Evolutionary conservation across 2,888 invertebrate species (phyloP), one percentile per base, ranked within the genome.

Genomic region (Eupithecia inturbata): DNA sequence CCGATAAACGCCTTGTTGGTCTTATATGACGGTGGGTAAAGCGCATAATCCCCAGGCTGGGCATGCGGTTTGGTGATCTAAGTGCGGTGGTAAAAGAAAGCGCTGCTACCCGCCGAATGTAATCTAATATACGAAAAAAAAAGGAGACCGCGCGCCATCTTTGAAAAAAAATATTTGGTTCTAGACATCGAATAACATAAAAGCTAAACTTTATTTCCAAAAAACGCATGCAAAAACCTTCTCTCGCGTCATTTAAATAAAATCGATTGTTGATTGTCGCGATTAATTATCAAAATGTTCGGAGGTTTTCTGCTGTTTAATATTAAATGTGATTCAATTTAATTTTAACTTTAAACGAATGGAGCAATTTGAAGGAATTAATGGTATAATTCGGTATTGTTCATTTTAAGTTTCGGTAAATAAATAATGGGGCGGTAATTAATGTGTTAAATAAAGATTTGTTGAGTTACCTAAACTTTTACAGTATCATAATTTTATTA

Each of bases 241-340:
- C 31, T 62, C 62, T 62, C 31, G 7, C 62, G 16, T 36, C 10
- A 64, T 64, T 64, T 12, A 33, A 64, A 64, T 64, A 36, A 64
- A 36, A 33, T 64, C 63, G 57, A 57, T 26, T 57, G 36, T 64
- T 64, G 36, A 64, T 36, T 66, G 12, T 22, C 36, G 4, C 66
- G 22, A 66, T 66, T 33, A 26, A 39, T 64, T 64, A 66, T 0
- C 66, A 16, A 7, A 22, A 36, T 7, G 22, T 41, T 26, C 31
- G 0, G 66, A 16, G 66, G 66, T 39, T 39, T 36, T 39, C 66
- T 36, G 39, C 64, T 12, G 69, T 67, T 72, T 33, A 68, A 69
- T 66, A 68, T 69, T 69, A 68, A 72, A 72, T 69, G 60, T 60
- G 60, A 69, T 69, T 70, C 66, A 73, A 73, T 73, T 73, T 60